Base-by-base conservation (phyloP, 1,140 invertebrate species). In the Conopomorpha cramerella region DNA sequence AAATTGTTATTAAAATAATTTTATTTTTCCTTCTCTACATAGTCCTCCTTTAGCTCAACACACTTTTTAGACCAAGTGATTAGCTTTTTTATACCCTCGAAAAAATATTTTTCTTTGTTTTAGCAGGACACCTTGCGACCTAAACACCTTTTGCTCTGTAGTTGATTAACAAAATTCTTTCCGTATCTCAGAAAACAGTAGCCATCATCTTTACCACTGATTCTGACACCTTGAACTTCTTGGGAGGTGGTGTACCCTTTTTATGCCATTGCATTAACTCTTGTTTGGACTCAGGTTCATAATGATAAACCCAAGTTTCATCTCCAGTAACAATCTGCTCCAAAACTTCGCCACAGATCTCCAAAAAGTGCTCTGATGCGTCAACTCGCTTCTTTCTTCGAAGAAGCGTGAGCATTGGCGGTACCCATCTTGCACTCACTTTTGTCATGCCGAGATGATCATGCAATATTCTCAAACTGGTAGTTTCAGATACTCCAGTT, bases 31-130 rank as follows among this genome's bases (percentile, higher is more conserved):
- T 26, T 35, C 12, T 35, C 34, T 11, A 35, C 18, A 25, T 35
- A 37, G 35, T 40, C 28, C 18, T 30, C 42, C 27, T 42, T 43
- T 30, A 52, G 40, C 25, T 38, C 36, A 36, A 68, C 55, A 67
- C 47, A 64, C 46, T 72, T 63, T 25, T 39, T 43, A 48, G 43
- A 55, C 41, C 58, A 43, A 43, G 63, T 15, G 39, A 62, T 43
- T 35, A 60, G 48, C 40, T 52, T 56, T 39, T 62, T 54, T 48
- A 64, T 51, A 28, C 55, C 59, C 30, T 57, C 39, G 35, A 36
- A 57, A 58, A 53, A 59, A 48, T 50, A 55, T 18, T 40, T 51
- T 55, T 61, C 27, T 30, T 27, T 41, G 38, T 56, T 43, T 51
- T 53, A 71, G 51, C 23, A 64, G 49, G 17, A 70, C 53, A 36